Evolutionary conservation across 1,140 invertebrate genomes (phyloP).

Genomic region (Drosophila pachea): DNA sequence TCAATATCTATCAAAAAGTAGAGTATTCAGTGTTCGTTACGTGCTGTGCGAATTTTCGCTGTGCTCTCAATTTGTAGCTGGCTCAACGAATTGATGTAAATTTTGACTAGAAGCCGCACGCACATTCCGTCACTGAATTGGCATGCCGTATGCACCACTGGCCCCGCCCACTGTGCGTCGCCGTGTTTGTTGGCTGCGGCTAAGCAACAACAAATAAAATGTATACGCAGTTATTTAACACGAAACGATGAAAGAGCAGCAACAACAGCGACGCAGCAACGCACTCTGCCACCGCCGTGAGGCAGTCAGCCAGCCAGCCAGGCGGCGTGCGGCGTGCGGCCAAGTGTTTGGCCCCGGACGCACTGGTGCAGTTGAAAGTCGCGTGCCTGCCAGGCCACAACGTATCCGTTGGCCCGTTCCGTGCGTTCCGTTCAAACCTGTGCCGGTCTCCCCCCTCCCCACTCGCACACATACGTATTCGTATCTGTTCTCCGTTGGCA

Average conservation of each 20-base stretch:
- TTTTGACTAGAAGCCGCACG: slow-evolving; percentile 56
- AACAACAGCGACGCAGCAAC: slow-evolving; percentile 26
- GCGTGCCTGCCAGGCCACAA: slow-evolving; percentile 67
- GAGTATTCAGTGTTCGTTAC: not conserved
- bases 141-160: slow-evolving; percentile 50
- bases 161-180: slow-evolving; percentile 5
- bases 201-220: slow-evolving; percentile 61
- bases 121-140: slow-evolving; percentile 68
- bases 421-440: slow-evolving; percentile 18
- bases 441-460: not conserved
- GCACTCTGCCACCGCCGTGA: slow-evolving; percentile 10
- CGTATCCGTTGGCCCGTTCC: slow-evolving; percentile 51
- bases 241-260: slow-evolving; percentile 42
- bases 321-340: slow-evolving; percentile 3
- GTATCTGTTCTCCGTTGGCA: slow-evolving; percentile 2
- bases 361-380: slow-evolving; percentile 64
- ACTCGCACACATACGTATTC: slow-evolving; percentile 8
- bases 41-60: not conserved
- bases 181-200: slow-evolving; percentile 12
- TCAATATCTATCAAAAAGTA: not conserved
- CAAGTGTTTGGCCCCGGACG: slow-evolving; percentile 56
- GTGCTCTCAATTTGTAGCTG: slow-evolving; percentile 43
- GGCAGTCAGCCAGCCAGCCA: no score
- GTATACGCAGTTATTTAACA: slow-evolving; percentile 74
- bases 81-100: slow-evolving; percentile 44